Conservation (phyloP, 2,888 invertebrate genomes). For the Microplitis deprimator region DNA sequence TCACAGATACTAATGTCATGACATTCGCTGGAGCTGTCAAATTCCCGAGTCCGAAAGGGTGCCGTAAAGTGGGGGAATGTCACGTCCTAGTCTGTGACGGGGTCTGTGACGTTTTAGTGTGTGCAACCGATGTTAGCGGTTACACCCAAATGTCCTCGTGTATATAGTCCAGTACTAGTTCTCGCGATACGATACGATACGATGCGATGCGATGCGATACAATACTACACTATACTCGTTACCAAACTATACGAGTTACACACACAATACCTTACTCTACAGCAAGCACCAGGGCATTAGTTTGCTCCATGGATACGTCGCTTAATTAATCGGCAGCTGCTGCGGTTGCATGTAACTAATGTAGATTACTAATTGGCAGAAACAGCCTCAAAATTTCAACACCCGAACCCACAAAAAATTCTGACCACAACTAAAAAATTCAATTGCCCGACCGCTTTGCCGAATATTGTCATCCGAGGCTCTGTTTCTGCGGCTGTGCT, state of each 20-base stretch:
- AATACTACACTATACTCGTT: too few species aligned
- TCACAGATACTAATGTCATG: constrained; percentile 2
- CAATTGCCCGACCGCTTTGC: background rate
- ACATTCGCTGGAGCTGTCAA: constrained; percentile 24
- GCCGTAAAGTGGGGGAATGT: background rate
- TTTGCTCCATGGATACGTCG: constrained; percentile 55
- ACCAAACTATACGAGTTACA: too few species aligned
- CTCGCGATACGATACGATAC: constrained; percentile 36
- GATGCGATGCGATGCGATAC: constrained; percentile 31
- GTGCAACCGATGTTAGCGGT: constrained; percentile 39
- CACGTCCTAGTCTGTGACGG: background rate
- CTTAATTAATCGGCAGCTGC: constrained; percentile 57
- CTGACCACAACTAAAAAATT: background rate
- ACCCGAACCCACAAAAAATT: background rate
- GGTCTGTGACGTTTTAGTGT: constrained; percentile 26
- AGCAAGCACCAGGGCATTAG: constrained; percentile 52
- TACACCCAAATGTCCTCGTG: constrained; percentile 36
- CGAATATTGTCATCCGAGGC: too few species aligned
- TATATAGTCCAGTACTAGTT: background rate
- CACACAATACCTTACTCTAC: constrained; percentile 41
- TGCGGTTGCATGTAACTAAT: constrained; percentile 51
- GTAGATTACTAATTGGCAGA: constrained; percentile 53
- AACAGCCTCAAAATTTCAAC: constrained; percentile 36
- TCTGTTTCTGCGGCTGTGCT: background rate
- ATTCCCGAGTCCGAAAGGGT: constrained; percentile 23